Base-by-base conservation (phyloP, 2,113 vertebrate genomes). In the Heliornis fulica region DNA sequence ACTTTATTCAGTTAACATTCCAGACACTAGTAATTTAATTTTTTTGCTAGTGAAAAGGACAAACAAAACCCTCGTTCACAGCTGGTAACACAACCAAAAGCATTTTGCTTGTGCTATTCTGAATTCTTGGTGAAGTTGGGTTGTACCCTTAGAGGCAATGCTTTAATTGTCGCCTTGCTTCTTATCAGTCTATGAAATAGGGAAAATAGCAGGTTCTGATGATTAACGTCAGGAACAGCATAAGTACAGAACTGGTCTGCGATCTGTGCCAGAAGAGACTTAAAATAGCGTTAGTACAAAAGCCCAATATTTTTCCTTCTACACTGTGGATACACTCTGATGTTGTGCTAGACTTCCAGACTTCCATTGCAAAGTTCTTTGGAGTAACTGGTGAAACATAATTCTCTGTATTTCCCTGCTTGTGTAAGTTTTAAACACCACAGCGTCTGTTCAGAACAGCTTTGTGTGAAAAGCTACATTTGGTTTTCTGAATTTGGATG, bases 401-500 rank as follows among this genome's bases (percentile, higher is more conserved):
- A 43, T 76, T 81, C 8, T 64, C 19, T 77, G n/a, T 83, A 7
- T 82, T 81, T 74, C 1, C 1, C 22, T 75, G 54, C 28, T 65
- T 87, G 3, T 74, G 56, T 63, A 45, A 25, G 32, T 93, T 74
- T 93, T 53, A 74, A 87, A 16, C 13, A 61, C 25, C 10, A 45
- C 10, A 36, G 4, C 3, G 31, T 50, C 41, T 86, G 28, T 31
- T 54, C 34, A 17, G 56, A 90, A 45, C 36, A 72, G n/a, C 54
- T 93, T 69, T 54, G 25, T 66, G 25, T 57, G 64, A 74, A 86
- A 94, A 94, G 16, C 53, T 87, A 22, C 17, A 54, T 74, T 92
- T 72, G 5, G 4, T 86, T 95, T 38, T 29, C 83, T 83, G 29
- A 65, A 45, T 80, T 15, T 72, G 45, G 31, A 72, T 66, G 28